Evolutionary conservation across 2,888 invertebrate genomes (phyloP).

Genomic region (Tenthredo livida): DNA sequence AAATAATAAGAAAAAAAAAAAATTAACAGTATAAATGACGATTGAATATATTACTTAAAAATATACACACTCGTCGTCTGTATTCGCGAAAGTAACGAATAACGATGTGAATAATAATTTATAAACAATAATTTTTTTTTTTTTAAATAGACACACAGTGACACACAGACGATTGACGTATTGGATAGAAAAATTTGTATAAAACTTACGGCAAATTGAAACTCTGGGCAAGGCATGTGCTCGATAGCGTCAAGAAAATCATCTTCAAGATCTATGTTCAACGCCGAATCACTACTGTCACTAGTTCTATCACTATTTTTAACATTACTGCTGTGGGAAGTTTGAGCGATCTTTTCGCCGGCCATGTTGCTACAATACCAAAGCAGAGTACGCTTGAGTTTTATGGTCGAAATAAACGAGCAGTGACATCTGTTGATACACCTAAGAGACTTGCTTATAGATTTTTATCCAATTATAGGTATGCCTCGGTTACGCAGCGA

Average conservation of each 20-base stretch:
- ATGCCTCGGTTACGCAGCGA: too few species aligned
- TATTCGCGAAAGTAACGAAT: not conserved
- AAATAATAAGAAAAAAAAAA: not conserved
- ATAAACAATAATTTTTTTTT: not conserved
- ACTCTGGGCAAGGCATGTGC: slow-evolving; percentile 68
- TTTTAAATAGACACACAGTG: not conserved
- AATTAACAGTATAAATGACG: not conserved
- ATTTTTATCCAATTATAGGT: not conserved
- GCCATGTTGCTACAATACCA: slow-evolving; percentile 68
- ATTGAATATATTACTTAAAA: not conserved
- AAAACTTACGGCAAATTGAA: slow-evolving; percentile 70
- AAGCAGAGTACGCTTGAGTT: slow-evolving; percentile 12
- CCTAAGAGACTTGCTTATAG: not conserved
- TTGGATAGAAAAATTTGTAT: too few species aligned
- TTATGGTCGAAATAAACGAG: not conserved
- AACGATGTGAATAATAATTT: not conserved
- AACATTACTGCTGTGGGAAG: slow-evolving; percentile 66
- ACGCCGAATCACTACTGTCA: slow-evolving; percentile 67
- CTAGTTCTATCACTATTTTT: slow-evolving; percentile 66
- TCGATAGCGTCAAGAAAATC: slow-evolving; percentile 66
- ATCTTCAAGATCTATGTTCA: slow-evolving; percentile 68
- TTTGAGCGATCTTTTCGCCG: slow-evolving; percentile 69
- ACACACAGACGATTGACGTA: not conserved
- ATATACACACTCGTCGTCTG: not conserved
- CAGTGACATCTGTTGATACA: slow-evolving; percentile 1